phyloP scores from a whole-genome alignment of 2,113 vertebrate species.

The Sporophila hypoxantha region DNA sequence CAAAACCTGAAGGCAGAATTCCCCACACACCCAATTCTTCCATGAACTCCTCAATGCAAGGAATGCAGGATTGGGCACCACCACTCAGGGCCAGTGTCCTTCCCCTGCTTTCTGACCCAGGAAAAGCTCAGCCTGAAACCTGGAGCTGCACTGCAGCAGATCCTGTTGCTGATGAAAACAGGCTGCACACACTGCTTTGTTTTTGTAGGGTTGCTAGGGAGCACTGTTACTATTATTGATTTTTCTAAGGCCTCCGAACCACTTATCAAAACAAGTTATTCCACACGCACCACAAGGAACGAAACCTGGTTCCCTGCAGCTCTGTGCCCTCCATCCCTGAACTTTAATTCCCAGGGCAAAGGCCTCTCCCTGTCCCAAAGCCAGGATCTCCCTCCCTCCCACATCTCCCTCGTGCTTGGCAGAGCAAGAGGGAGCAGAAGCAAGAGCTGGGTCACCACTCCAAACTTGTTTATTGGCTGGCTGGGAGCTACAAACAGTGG shows the following conservation, averaged over 20 bases:
- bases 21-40: not conserved
- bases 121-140: not conserved
- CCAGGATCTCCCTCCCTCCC: slow-evolving; percentile 15
- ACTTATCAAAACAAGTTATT: slow-evolving; percentile 50
- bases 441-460: slow-evolving; percentile 6
- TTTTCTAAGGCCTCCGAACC: slow-evolving; percentile 20
- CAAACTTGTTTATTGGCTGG: slow-evolving; percentile 16
- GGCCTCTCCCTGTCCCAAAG: not conserved
- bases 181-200: not conserved
- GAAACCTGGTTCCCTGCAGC: not conserved
- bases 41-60: not conserved
- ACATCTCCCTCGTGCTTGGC: not conserved
- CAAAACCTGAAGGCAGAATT: not conserved
- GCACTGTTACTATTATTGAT: slow-evolving; percentile 28
- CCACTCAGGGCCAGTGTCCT: not conserved
- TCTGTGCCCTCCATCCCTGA: not conserved
- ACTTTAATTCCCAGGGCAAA: not conserved
- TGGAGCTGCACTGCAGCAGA: not conserved
- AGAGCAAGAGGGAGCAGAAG: not conserved
- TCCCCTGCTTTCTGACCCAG: not conserved
- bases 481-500: slow-evolving; percentile 40
- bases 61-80: not conserved
- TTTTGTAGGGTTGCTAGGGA: slow-evolving; percentile 46
- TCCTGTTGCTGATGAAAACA: not conserved
- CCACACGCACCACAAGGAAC: not conserved